These are phyloP conservation scores for Chrysolina oricalcia DNA, from an alignment of 2,888 invertebrate genomes.

Conservation along the genomic window DNA sequence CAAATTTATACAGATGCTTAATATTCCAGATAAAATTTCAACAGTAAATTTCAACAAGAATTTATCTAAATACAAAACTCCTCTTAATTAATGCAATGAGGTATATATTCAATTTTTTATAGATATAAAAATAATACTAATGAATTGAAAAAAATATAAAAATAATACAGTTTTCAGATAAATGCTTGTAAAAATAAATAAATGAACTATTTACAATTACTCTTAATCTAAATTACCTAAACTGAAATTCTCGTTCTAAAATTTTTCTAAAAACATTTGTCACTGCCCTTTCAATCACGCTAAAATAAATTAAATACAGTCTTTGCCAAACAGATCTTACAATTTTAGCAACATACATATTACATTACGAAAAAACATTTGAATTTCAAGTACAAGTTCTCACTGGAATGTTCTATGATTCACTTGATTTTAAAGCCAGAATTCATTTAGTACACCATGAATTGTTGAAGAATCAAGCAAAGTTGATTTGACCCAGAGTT, in stretches of 20 bases:
- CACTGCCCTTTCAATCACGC: conserved; percentile 42
- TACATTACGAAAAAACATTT: neutral
- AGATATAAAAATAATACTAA: conserved; percentile 47
- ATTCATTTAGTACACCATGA: neutral
- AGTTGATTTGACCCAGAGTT: too few relatives aligned
- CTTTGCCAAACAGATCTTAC: conserved; percentile 40
- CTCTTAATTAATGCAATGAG: conserved; percentile 48
- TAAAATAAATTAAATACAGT: conserved; percentile 44
- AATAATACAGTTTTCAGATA: conserved; percentile 48
- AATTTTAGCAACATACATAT: conserved; percentile 11
- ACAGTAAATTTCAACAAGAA: conserved; percentile 61
- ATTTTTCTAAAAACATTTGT: conserved; percentile 44
- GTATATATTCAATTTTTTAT: conserved; percentile 46
- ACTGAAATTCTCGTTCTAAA: conserved; percentile 38
- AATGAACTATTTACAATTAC: conserved; percentile 48
- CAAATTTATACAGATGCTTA: conserved; percentile 49
- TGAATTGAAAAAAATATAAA: conserved; percentile 49
- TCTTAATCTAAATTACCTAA: conserved; percentile 33
- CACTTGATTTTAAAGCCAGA: conserved; percentile 7
- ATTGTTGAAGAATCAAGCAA: too few relatives aligned
- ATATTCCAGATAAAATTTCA: conserved; percentile 58
- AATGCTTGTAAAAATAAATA: conserved; percentile 54
- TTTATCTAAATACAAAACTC: conserved; percentile 55
- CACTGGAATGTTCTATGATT: conserved; percentile 13
- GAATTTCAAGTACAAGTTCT: conserved; percentile 15